Conservation (phyloP, 2,888 invertebrate genomes). For the Mimachlamys varia region DNA sequence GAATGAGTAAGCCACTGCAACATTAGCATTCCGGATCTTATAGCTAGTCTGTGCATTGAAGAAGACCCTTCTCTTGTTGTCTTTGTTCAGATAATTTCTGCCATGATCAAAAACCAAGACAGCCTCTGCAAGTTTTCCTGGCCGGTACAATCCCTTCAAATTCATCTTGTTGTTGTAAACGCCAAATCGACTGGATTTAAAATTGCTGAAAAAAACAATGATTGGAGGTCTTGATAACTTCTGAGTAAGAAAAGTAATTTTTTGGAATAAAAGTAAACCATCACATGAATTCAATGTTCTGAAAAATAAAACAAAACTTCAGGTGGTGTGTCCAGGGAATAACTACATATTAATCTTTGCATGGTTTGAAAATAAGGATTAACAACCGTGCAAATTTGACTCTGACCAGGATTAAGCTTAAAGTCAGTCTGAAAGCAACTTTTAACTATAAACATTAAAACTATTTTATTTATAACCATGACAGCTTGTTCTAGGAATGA, state of each 20-base stretch:
- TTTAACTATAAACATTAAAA: too few relatives aligned
- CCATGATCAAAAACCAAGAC: conserved; percentile 61
- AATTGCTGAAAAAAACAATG: conserved; percentile 45
- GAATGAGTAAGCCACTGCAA: conserved; percentile 56
- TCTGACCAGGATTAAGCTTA: too few relatives aligned
- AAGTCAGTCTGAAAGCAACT: too few relatives aligned
- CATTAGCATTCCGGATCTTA: conserved; percentile 47
- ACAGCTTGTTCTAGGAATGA: too few relatives aligned
- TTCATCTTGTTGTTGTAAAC: conserved; percentile 48
- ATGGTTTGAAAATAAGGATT: too few relatives aligned
- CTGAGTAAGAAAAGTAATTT: too few relatives aligned
- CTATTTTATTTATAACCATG: too few relatives aligned
- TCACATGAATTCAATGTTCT: neutral
- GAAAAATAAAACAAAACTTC: neutral
- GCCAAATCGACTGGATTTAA: conserved; percentile 49
- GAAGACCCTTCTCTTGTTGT: conserved; percentile 58
- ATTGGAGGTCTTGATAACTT: neutral
- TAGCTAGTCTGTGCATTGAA: conserved; percentile 53
- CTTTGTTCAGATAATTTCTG: conserved; percentile 59
- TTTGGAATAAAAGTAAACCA: neutral
- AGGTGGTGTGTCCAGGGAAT: neutral
- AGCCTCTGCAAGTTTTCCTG: conserved; percentile 46
- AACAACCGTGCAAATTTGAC: too few relatives aligned
- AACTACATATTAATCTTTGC: too few relatives aligned
- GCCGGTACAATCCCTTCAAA: conserved; percentile 41